A percentile compares a stretch with the other conserved stretches of the same genome.
Evolutionary conservation across 1,140 invertebrate genomes (phyloP).

Genomic region (Rhagoletis zephyria): DNA sequence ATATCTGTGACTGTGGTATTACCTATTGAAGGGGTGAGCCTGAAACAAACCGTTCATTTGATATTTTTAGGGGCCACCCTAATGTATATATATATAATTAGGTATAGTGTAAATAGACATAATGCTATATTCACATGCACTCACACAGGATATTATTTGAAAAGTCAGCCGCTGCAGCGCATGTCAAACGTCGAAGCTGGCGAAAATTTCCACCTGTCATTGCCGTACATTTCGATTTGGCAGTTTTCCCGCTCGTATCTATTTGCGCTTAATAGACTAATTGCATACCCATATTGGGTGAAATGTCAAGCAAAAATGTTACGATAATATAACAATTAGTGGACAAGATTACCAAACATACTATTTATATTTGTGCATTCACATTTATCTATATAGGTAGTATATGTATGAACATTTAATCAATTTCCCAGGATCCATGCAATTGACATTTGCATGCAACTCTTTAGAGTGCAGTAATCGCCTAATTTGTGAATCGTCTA

Average conservation of each 20-base stretch:
- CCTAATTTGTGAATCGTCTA: not conserved
- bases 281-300: not conserved
- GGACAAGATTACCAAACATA: constrained; percentile 16
- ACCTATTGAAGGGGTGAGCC: too few relatives aligned
- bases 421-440: not conserved
- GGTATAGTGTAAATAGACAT: too few relatives aligned
- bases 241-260: not conserved
- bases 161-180: too few relatives aligned
- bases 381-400: too few relatives aligned
- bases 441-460: not conserved
- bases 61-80: too few relatives aligned
- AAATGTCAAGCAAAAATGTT: not conserved
- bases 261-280: constrained; percentile 15
- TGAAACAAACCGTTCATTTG: too few relatives aligned
- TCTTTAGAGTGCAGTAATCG: not conserved
- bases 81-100: too few relatives aligned
- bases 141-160: too few relatives aligned
- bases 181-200: too few relatives aligned
- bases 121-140: too few relatives aligned
- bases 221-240: not conserved
- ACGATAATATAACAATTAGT: constrained; percentile 1
- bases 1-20: too few relatives aligned
- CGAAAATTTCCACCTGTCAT: not conserved
- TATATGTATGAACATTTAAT: too few relatives aligned
- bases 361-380: not conserved